These are phyloP conservation scores for Rhynchotus rufescens DNA, from an alignment of 2,797 vertebrate genomes.

Conservation along the genomic window DNA sequence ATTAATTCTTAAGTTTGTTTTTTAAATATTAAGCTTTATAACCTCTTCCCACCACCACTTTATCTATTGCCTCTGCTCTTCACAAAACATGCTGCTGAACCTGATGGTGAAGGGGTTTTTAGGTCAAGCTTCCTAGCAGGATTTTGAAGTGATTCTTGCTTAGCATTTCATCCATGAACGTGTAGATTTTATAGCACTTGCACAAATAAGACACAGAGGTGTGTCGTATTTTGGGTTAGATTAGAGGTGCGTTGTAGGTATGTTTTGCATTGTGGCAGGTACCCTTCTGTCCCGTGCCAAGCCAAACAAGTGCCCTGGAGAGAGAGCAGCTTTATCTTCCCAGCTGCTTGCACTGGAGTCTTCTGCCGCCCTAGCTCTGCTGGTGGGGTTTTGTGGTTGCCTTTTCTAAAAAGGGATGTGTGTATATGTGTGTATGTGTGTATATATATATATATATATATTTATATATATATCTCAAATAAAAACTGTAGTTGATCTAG, in stretches of 20 bases:
- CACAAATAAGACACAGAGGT: too few relatives aligned
- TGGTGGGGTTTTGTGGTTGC: neutral
- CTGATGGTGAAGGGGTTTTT: neutral
- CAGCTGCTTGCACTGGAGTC: neutral
- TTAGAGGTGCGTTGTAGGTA: neutral
- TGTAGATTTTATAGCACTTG: neutral
- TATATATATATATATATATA: too few relatives aligned
- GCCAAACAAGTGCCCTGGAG: neutral
- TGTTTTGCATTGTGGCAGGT: neutral
- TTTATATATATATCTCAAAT: neutral
- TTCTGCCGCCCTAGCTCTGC: neutral
- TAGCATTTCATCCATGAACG: neutral
- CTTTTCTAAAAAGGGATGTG: neutral
- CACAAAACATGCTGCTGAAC: too few relatives aligned
- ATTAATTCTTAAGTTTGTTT: neutral
- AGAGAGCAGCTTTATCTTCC: slow-evolving; percentile 5
- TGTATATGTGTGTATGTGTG: too few relatives aligned
- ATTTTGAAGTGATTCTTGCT: neutral
- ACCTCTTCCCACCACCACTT: too few relatives aligned
- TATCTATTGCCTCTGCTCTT: neutral
- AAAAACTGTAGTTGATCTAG: neutral
- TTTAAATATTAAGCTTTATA: neutral
- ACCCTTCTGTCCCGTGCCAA: neutral
- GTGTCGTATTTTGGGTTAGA: neutral
- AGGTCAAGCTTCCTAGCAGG: neutral